A percentile compares a stretch with the other conserved stretches of the same genome.
These are phyloP conservation scores for Fistularia tabacaria DNA, from an alignment of 2,797 vertebrate species.

Conservation along the genomic window DNA sequence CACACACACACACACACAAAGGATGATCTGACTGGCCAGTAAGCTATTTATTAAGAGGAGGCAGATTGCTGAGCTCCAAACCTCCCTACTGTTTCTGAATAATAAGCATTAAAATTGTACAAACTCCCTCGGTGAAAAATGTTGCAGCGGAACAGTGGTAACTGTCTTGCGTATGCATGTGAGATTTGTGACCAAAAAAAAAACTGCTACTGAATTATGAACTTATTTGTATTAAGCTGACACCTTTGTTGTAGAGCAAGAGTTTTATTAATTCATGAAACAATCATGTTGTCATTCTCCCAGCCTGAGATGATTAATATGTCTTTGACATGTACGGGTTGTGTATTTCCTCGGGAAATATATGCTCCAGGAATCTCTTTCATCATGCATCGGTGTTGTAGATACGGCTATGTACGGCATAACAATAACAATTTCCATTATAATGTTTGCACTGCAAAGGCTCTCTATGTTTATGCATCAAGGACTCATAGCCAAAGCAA, in stretches of 20 bases:
- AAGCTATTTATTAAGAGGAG: conserved; percentile 62
- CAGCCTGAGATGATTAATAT: conserved; percentile 61
- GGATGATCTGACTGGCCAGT: conserved; percentile 56
- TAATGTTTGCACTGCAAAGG: conserved; percentile 5
- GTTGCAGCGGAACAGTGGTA: conserved; percentile 21
- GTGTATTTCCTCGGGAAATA: conserved; percentile 42
- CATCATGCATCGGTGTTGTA: conserved; percentile 57
- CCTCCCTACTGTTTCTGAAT: conserved; percentile 64
- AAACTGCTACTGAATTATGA: conserved; percentile 61
- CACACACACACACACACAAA: conserved; percentile 14
- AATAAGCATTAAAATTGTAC: conserved; percentile 62
- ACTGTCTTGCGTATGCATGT: conserved; percentile 10
- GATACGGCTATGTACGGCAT: conserved; percentile 11
- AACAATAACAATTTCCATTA: conserved; percentile 53
- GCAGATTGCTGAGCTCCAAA: conserved; percentile 63
- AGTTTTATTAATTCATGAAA: conserved; percentile 70
- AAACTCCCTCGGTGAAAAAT: conserved; percentile 36
- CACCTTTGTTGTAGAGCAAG: conserved; percentile 59
- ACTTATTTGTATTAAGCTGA: conserved; percentile 64
- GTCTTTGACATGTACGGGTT: conserved; percentile 48
- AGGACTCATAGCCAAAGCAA: neutral
- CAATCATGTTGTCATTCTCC: conserved; percentile 57
- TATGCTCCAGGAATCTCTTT: conserved; percentile 40
- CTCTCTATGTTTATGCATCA: conserved; percentile 11
- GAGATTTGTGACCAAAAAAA: conserved; percentile 34